phyloP scores from a whole-genome alignment of 2,888 invertebrate species.

The Amitus sp. region DNA sequence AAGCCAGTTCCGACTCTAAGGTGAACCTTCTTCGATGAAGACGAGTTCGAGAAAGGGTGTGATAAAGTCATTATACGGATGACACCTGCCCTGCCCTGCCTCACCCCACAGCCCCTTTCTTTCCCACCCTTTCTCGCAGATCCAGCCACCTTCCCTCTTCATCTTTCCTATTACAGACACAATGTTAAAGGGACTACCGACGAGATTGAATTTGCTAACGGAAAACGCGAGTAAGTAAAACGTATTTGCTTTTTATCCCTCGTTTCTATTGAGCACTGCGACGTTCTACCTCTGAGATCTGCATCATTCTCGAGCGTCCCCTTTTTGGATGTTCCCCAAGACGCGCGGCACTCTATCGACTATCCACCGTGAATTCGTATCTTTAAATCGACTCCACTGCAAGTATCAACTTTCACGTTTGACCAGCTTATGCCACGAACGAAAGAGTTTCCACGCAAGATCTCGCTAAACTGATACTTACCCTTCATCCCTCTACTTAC shows the following conservation, averaged over 20 bases:
- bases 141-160: slow-evolving; percentile 55
- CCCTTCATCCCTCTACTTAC: slow-evolving; percentile 17
- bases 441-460: slow-evolving; percentile 48
- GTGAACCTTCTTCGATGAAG: slow-evolving; percentile 51
- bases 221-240: slow-evolving; percentile 64
- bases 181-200: slow-evolving; percentile 63
- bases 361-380: slow-evolving; percentile 21
- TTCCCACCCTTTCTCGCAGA: slow-evolving; percentile 39
- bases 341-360: slow-evolving; percentile 23
- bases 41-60: slow-evolving; percentile 47
- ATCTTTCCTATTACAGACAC: slow-evolving; percentile 62
- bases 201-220: slow-evolving; percentile 65
- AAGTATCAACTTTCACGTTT: slow-evolving; percentile 50
- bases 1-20: slow-evolving; percentile 53
- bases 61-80: slow-evolving; percentile 62
- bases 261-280: slow-evolving; percentile 56
- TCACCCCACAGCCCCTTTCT: slow-evolving; percentile 40
- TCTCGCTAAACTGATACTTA: slow-evolving; percentile 46
- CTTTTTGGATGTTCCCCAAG: slow-evolving; percentile 16
- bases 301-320: slow-evolving; percentile 37
- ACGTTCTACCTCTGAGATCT: slow-evolving; percentile 40
- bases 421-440: slow-evolving; percentile 48
- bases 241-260: slow-evolving; percentile 65
- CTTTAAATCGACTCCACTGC: slow-evolving; percentile 34
- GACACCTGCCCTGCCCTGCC: slow-evolving; percentile 59